A percentile compares a stretch with the other conserved stretches of the same genome.
Evolutionary conservation across 92 coral and sea anemone genomes (phyloP).

Genomic region (Micromussa lordhowensis): DNA sequence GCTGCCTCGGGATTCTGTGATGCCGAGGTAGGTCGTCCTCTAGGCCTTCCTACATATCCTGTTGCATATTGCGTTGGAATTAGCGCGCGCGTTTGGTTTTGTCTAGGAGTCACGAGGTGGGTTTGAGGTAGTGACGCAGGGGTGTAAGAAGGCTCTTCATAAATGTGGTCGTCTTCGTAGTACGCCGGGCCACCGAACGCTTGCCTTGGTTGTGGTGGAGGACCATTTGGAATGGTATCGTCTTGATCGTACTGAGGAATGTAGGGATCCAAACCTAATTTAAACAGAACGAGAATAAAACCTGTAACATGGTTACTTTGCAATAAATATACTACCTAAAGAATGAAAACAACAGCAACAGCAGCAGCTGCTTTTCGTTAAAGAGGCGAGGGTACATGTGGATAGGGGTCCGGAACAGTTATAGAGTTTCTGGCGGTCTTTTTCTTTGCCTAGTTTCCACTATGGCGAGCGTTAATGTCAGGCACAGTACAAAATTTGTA

Average conservation of each 20-base stretch:
- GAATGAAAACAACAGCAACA: too few relatives aligned
- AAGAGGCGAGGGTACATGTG: neutral
- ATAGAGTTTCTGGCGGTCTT: neutral
- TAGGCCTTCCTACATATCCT: conserved; percentile 44
- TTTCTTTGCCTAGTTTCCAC: too few relatives aligned
- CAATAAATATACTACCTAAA: neutral
- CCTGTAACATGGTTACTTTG: neutral
- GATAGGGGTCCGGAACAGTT: neutral
- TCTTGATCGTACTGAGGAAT: conserved; percentile 55
- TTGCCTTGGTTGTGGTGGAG: conserved; percentile 36
- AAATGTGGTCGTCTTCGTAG: conserved; percentile 49
- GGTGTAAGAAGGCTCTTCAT: conserved; percentile 72
- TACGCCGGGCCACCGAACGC: conserved; percentile 43
- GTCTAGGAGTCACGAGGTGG: conserved; percentile 48
- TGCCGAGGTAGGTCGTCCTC: conserved; percentile 71
- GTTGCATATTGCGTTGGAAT: conserved; percentile 73
- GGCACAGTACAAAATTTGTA: too few relatives aligned
- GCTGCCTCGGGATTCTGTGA: conserved; percentile 52
- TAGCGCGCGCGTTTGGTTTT: conserved; percentile 41
- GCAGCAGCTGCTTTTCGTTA: neutral
- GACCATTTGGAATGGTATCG: conserved; percentile 37
- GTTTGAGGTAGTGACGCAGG: conserved; percentile 76
- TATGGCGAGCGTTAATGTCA: too few relatives aligned
- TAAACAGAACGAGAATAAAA: neutral
- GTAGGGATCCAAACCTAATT: conserved; percentile 56